These are phyloP conservation scores for Zeugodacus cucurbitae DNA, from an alignment of 1,140 invertebrate genomes.

Conservation along the genomic window DNA sequence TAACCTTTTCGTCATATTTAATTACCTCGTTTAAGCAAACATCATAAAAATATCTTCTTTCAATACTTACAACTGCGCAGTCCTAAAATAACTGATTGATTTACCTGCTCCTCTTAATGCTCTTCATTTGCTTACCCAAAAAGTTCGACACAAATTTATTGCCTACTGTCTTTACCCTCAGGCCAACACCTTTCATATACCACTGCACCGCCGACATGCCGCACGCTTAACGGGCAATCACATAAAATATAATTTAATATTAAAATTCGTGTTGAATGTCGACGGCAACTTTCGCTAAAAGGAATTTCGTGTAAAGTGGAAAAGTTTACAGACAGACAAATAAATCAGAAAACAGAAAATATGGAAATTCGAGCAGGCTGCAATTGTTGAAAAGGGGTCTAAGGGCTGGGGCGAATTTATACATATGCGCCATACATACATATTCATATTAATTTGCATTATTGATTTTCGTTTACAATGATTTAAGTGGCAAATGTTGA, in stretches of 20 bases:
- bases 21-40: no score
- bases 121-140: no score
- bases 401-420: not conserved
- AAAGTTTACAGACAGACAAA: slow-evolving; percentile 23
- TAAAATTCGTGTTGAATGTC: slow-evolving; percentile 28
- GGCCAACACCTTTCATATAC: not conserved
- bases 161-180: not conserved
- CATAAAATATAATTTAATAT: slow-evolving; percentile 35
- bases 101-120: no score
- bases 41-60: no score
- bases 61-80: no score
- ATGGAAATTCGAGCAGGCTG: not conserved
- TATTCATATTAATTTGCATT: not conserved
- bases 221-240: not conserved
- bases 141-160: not conserved
- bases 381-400: not conserved
- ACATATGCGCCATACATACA: not conserved
- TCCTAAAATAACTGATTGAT: no score
- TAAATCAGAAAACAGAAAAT: not conserved
- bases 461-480: not conserved
- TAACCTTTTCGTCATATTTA: no score
- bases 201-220: no score
- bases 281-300: slow-evolving; percentile 4
- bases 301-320: slow-evolving; percentile 24
- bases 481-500: not conserved